Evolutionary conservation across 2,797 vertebrate genomes (phyloP), one percentile per base, ranked within the genome.

Genomic region (Parauchenoglanis punctatus): DNA sequence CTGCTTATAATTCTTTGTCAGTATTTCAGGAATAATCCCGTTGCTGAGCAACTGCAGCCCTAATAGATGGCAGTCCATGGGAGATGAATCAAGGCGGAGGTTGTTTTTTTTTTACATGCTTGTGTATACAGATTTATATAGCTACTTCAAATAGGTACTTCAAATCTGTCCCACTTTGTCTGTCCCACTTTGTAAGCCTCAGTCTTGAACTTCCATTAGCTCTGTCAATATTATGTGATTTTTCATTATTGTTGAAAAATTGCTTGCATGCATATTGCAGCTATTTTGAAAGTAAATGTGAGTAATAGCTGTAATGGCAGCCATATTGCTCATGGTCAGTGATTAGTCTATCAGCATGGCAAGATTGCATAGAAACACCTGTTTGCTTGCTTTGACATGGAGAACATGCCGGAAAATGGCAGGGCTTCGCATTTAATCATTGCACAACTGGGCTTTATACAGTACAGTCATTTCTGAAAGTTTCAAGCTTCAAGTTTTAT

Each of bases 11-110:
- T 78, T 78, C 80, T 72, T 81, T 85, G 52, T 89, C 83, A 56
- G 67, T 25, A 13, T 89, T 86, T 78, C 31, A 73, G 81, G 75
- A 83, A 72, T 75, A 89, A 73, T 84, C 76, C 20, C 25, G 86
- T 87, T 89, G 88, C 88, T 20, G 61, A 85, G 89, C 83, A 86
- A 89, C 87, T 54, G 58, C 86, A 86, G 73, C 49, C 58, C 23
- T 58, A 78, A 73, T 77, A 61, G 78, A 84, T 35, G 40, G 52
- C 18, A 56, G 63, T 72, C 54, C 63, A 59, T 23, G 82, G 73
- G n/a, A 18, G 49, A 82, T 40, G 81, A 80, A 46, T 87, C 78
- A 72, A 63, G 31, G 56, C 11, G 40, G 1, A 54, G 54, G 35
- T 25, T 20, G 65, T 49, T 83, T 85, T 56, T 65, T 65, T 61